A percentile compares a stretch with the other conserved stretches of the same genome.
These are phyloP conservation scores for Apodemus speciosus DNA, from an alignment of 2,113 vertebrate genomes.

Conservation along the genomic window DNA sequence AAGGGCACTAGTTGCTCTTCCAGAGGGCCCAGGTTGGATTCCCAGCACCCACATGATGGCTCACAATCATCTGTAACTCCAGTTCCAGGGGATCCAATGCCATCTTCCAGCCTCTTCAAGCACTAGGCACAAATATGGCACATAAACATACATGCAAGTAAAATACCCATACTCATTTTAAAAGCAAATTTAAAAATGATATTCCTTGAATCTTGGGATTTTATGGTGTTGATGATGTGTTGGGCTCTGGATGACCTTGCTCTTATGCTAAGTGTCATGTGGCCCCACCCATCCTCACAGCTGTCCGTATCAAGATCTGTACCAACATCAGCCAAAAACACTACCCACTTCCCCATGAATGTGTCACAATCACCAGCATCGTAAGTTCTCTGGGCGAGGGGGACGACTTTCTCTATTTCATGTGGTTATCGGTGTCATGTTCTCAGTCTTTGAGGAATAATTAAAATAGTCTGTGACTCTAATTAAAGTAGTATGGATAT, in stretches of 20 bases:
- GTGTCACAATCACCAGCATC: constrained; percentile 33
- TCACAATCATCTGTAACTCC: background rate
- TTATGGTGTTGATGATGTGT: background rate
- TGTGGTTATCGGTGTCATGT: constrained; percentile 59
- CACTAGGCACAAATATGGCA: background rate
- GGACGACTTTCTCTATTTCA: constrained; percentile 15
- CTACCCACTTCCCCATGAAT: background rate
- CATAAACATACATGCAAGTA: background rate
- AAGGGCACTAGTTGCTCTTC: background rate
- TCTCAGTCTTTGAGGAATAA: constrained; percentile 77
- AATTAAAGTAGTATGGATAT: constrained; percentile 76
- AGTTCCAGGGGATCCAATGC: background rate
- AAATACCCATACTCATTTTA: background rate
- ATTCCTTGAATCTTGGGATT: constrained; percentile 19
- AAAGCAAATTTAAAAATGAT: too few relatives aligned
- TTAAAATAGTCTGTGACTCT: constrained; percentile 78
- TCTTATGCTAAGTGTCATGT: background rate
- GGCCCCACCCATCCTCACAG: background rate
- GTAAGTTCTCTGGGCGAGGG: background rate
- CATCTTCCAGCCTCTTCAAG: background rate
- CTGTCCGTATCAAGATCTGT: background rate
- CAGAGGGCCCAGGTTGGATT: background rate
- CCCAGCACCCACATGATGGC: background rate
- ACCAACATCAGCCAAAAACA: background rate
- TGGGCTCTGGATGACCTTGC: background rate